phyloP scores from a whole-genome alignment of 2,888 invertebrate species.

The Pasiphila rectangulata region DNA sequence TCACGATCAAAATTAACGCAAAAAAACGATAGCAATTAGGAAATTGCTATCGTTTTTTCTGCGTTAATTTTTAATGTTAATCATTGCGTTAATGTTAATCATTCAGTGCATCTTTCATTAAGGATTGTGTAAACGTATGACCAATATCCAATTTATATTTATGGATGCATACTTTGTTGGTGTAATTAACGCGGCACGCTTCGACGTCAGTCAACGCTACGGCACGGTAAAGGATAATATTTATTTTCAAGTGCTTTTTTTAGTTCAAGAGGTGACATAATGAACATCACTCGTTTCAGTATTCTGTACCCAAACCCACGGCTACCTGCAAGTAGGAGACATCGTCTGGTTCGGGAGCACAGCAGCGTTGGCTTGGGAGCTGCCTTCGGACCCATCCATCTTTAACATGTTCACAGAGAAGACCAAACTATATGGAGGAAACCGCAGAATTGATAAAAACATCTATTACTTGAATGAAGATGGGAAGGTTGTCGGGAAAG shows the following conservation, averaged over 20 bases:
- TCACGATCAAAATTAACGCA: too few species aligned
- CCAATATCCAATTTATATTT: too few species aligned
- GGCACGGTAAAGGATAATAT: background rate
- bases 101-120: too few species aligned
- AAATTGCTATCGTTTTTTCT: too few species aligned
- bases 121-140: too few species aligned
- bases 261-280: background rate
- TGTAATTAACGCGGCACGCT: too few species aligned
- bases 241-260: too few species aligned
- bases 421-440: conserved; percentile 38
- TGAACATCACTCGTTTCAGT: conserved; percentile 57
- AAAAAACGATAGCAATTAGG: too few species aligned
- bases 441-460: conserved; percentile 51
- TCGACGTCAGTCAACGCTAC: too few species aligned
- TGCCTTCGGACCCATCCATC: conserved; percentile 82
- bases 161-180: too few species aligned
- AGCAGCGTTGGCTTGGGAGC: conserved; percentile 88
- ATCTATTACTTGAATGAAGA: conserved; percentile 60
- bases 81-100: too few species aligned
- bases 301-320: conserved; percentile 83
- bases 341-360: conserved; percentile 86
- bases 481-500: conserved; percentile 58
- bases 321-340: conserved; percentile 79
- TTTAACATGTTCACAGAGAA: conserved; percentile 50
- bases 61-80: too few species aligned